Percentiles rank a stretch among this genome's conserved stretches.
Evolutionary conservation across 2,888 invertebrate species (phyloP).

Genomic region (Halictus ligatus): DNA sequence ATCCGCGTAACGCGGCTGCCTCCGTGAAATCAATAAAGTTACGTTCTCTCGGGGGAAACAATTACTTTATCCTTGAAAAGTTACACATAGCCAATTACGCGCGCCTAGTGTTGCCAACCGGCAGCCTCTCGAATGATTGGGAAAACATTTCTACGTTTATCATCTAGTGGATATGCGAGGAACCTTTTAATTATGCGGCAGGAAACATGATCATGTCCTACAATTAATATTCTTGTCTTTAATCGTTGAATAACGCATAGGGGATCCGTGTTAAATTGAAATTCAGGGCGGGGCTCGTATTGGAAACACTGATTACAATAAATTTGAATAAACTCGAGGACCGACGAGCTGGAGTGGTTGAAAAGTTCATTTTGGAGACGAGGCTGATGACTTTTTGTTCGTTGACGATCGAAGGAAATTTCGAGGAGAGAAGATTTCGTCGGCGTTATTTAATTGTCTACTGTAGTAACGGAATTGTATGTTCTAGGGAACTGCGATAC

Average conservation of each 20-base stretch:
- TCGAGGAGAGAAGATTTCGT: too few species aligned
- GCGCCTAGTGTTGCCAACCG: background rate
- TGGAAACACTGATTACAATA: constrained; percentile 1
- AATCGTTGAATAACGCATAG: background rate
- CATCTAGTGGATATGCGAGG: background rate
- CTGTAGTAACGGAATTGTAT: background rate
- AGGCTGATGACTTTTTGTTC: background rate
- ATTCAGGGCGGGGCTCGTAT: background rate
- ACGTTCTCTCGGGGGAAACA: background rate
- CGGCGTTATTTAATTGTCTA: too few species aligned
- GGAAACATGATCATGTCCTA: background rate
- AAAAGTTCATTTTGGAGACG: background rate
- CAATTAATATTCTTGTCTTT: background rate
- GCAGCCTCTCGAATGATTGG: background rate
- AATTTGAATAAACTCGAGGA: background rate
- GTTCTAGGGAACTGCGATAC: background rate
- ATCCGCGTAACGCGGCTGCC: background rate
- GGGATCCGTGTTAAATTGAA: background rate
- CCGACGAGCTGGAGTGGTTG: background rate
- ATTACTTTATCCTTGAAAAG: constrained; percentile 2
- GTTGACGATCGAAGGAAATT: too few species aligned
- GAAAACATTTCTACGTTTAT: background rate
- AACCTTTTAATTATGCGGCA: background rate
- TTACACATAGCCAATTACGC: background rate
- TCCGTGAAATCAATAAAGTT: constrained; percentile 10